These are phyloP conservation scores for Endomychus coccineus DNA, from an alignment of 2,888 invertebrate species.

Conservation along the genomic window DNA sequence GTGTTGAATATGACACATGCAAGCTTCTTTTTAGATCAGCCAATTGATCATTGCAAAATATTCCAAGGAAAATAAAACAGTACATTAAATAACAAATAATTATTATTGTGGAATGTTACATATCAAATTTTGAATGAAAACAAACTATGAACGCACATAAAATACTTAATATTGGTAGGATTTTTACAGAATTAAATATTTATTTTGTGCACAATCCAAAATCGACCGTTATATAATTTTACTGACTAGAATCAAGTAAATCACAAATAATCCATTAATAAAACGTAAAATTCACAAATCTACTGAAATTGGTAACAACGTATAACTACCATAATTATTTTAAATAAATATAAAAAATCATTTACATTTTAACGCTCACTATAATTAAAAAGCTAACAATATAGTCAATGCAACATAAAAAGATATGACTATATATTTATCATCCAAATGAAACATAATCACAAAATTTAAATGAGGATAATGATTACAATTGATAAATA, in stretches of 20 bases:
- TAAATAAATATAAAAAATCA: conserved; percentile 12
- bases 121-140: conserved; percentile 25
- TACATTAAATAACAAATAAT: no score
- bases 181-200: no score
- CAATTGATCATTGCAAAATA: no score
- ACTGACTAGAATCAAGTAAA: conserved; percentile 41
- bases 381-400: no score
- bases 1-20: no score
- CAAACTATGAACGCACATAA: conserved; percentile 8
- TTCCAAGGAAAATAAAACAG: no score
- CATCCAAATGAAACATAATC: no score
- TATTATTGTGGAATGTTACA: conserved; percentile 44
- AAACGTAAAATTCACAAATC: conserved; percentile 18
- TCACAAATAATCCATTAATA: conserved; percentile 34
- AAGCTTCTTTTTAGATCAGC: no score
- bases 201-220: conserved; percentile 12
- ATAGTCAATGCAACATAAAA: no score
- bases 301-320: conserved; percentile 13
- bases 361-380: background rate
- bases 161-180: conserved; percentile 1
- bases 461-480: no score
- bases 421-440: no score
- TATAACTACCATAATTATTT: conserved; percentile 6
- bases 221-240: conserved; percentile 23
- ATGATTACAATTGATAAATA: no score